Conservation (phyloP, 2,888 invertebrate species). For the Euspilapteryx auroguttella region DNA sequence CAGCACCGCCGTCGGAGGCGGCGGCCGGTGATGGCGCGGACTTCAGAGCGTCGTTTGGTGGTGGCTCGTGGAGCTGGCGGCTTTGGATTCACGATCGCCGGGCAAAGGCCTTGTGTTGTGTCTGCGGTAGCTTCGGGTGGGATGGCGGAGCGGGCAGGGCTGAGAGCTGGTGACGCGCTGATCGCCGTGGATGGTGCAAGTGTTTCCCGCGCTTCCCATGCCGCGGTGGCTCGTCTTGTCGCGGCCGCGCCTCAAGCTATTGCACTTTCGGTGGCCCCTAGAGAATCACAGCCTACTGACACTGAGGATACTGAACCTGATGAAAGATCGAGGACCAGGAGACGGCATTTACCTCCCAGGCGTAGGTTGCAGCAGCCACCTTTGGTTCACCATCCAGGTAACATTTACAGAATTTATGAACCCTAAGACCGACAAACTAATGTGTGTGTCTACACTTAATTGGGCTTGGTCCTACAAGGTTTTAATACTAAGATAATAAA, state of each 20-base stretch:
- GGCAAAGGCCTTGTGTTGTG: conserved; percentile 93
- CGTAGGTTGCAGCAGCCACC: conserved; percentile 38
- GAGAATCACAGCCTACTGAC: conserved; percentile 45
- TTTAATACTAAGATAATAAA: too few species aligned
- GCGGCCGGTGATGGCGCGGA: conserved; percentile 31
- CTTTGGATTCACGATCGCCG: conserved; percentile 97
- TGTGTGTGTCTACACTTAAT: too few species aligned
- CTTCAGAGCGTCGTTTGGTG: conserved; percentile 79
- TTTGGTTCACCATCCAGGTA: conserved; percentile 36
- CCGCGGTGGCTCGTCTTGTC: conserved; percentile 89
- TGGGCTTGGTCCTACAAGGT: too few species aligned
- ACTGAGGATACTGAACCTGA: conserved; percentile 52
- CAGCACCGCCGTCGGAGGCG: conserved; percentile 48
- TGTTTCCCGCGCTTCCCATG: conserved; percentile 90
- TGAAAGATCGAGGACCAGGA: conserved; percentile 34
- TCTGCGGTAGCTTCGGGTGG: conserved; percentile 86
- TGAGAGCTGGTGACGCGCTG: conserved; percentile 90
- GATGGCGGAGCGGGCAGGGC: conserved; percentile 87
- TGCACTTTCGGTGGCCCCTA: conserved; percentile 77
- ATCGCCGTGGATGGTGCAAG: conserved; percentile 90
- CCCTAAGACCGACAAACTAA: too few species aligned
- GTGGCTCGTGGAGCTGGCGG: conserved; percentile 85
- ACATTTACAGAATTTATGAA: too few species aligned
- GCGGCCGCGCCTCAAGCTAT: conserved; percentile 84
- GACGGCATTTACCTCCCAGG: conserved; percentile 41